A percentile compares a stretch with the other conserved stretches of the same genome.
These are phyloP conservation scores for Syngnathus acus DNA, from an alignment of 2,797 vertebrate species.

Conservation along the genomic window DNA sequence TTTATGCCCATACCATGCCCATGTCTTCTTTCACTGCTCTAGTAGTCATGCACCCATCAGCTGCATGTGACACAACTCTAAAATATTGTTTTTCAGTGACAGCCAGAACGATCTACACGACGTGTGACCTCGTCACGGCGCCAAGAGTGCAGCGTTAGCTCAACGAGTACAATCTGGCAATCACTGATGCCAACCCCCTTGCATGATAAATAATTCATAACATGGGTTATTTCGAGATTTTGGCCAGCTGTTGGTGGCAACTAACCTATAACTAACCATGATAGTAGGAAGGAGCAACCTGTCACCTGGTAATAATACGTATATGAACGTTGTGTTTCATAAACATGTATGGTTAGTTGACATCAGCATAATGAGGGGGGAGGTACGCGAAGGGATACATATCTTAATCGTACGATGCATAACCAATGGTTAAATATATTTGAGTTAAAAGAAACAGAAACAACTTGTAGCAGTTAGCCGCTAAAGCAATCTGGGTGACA, in stretches of 20 bases:
- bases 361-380: background rate
- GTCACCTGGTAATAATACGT: background rate
- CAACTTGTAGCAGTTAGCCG: conserved; percentile 50
- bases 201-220: background rate
- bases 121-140: background rate
- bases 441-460: conserved; percentile 3
- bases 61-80: conserved; percentile 1
- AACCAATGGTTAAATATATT: background rate
- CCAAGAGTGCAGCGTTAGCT: background rate
- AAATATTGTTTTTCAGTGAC: background rate
- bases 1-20: no score
- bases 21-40: background rate
- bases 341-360: background rate
- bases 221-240: background rate
- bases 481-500: conserved; percentile 63
- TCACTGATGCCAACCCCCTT: background rate
- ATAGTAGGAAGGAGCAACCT: background rate
- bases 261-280: background rate
- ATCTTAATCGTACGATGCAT: background rate
- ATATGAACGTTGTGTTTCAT: background rate
- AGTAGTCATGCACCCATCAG: background rate
- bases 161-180: background rate
- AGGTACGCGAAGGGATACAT: background rate
- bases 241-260: background rate
- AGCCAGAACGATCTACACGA: background rate